Conservation (phyloP, 2,113 vertebrate species). For the Acanthisitta chloris region DNA sequence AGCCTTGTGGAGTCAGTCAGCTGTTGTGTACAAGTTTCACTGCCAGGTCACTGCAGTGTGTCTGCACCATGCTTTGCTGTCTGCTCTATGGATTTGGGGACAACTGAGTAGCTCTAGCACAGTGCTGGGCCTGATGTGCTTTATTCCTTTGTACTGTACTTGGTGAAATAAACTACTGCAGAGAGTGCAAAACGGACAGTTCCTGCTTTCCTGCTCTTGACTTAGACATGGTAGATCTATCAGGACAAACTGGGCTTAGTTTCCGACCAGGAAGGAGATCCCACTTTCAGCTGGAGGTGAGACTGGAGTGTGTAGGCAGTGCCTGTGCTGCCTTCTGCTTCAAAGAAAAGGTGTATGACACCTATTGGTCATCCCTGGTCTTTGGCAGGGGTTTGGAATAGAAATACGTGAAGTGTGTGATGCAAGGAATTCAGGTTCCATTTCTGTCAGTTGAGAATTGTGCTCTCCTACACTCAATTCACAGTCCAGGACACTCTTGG, state of each 20-base stretch:
- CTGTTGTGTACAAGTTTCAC: not conserved
- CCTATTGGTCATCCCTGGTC: not conserved
- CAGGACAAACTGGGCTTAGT: not conserved
- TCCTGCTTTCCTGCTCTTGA: not conserved
- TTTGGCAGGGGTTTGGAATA: not conserved
- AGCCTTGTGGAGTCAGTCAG: not conserved
- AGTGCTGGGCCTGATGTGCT: rapidly evolving
- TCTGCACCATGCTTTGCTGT: not conserved
- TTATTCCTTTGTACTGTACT: not conserved
- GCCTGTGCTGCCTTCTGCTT: not conserved
- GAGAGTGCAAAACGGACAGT: not conserved
- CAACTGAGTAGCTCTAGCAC: not conserved
- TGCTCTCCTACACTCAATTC: not conserved
- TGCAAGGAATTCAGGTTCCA: not conserved
- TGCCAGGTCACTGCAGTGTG: not conserved
- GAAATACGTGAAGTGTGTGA: not conserved
- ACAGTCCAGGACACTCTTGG: not conserved
- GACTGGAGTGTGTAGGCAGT: not conserved
- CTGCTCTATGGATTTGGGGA: not conserved
- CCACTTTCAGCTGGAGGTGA: not conserved
- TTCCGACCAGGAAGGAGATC: not conserved
- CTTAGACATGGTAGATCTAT: not conserved
- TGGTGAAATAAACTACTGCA: not conserved
- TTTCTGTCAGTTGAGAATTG: not conserved
- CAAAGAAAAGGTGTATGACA: not conserved